These are phyloP conservation scores for Cryptocephalus primarius DNA, from an alignment of 2,888 invertebrate genomes.

Conservation along the genomic window DNA sequence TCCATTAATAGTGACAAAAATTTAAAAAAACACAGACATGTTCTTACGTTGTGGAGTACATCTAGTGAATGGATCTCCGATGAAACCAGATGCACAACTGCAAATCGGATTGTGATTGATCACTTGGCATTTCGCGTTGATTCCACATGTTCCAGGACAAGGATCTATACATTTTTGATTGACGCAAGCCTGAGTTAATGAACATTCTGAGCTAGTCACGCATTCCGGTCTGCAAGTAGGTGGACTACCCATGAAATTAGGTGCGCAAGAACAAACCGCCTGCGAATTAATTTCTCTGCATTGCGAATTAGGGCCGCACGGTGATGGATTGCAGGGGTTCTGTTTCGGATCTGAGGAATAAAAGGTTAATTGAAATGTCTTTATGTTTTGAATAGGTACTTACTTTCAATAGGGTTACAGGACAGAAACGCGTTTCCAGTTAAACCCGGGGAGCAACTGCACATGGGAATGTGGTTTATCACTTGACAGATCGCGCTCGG, in stretches of 20 bases:
- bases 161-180: conserved; percentile 64
- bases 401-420: conserved; percentile 27
- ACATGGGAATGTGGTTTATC: conserved; percentile 40
- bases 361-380: conserved; percentile 5
- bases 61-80: conserved; percentile 61
- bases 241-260: conserved; percentile 57
- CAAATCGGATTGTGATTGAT: conserved; percentile 68
- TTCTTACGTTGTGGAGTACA: conserved; percentile 30
- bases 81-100: conserved; percentile 48
- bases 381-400: conserved; percentile 4
- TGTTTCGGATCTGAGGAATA: conserved; percentile 10
- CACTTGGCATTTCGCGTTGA: conserved; percentile 58
- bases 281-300: conserved; percentile 47
- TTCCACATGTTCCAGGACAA: conserved; percentile 62
- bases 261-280: conserved; percentile 55
- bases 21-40: no score
- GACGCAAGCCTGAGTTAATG: conserved; percentile 55
- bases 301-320: conserved; percentile 64
- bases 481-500: conserved; percentile 37
- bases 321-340: conserved; percentile 56
- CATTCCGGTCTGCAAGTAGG: conserved; percentile 62
- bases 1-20: conserved; percentile 3
- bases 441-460: conserved; percentile 39
- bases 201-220: conserved; percentile 57
- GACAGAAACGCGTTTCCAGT: conserved; percentile 38